phyloP scores from a whole-genome alignment of 1,140 invertebrate species.

The Scaptodrosophila lebanonensis region DNA sequence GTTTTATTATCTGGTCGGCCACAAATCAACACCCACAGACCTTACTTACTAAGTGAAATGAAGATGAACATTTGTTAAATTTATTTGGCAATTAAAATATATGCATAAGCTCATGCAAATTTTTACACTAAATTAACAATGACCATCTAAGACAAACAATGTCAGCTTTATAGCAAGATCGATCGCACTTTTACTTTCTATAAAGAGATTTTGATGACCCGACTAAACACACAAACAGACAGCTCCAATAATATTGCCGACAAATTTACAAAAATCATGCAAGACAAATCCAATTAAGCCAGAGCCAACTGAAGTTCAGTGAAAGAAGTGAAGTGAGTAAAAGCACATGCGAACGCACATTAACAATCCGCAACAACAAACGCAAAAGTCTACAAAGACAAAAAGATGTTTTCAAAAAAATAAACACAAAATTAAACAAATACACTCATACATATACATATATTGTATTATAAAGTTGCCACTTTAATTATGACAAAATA shows the following conservation, averaged over 20 bases:
- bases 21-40: too few relatives aligned
- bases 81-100: too few relatives aligned
- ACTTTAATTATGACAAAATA: constrained; percentile 65
- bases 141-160: background rate
- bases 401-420: constrained; percentile 46
- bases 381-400: constrained; percentile 1
- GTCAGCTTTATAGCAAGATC: background rate
- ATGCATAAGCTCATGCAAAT: constrained; percentile 30
- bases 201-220: constrained; percentile 7
- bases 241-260: constrained; percentile 41
- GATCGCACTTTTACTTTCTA: constrained; percentile 55
- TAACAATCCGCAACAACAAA: too few relatives aligned
- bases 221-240: constrained; percentile 31
- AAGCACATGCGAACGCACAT: too few relatives aligned
- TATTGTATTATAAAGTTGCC: constrained; percentile 23
- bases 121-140: constrained; percentile 8
- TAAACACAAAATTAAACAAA: constrained; percentile 11
- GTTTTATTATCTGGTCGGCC: too few relatives aligned
- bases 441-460: too few relatives aligned
- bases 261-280: constrained; percentile 39
- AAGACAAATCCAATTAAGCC: constrained; percentile 48
- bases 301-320: too few relatives aligned
- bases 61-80: too few relatives aligned
- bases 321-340: constrained; percentile 43
- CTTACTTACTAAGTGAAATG: too few relatives aligned